Base-by-base conservation (phyloP, 2,888 invertebrate genomes). In the Lepidonotus clava region DNA sequence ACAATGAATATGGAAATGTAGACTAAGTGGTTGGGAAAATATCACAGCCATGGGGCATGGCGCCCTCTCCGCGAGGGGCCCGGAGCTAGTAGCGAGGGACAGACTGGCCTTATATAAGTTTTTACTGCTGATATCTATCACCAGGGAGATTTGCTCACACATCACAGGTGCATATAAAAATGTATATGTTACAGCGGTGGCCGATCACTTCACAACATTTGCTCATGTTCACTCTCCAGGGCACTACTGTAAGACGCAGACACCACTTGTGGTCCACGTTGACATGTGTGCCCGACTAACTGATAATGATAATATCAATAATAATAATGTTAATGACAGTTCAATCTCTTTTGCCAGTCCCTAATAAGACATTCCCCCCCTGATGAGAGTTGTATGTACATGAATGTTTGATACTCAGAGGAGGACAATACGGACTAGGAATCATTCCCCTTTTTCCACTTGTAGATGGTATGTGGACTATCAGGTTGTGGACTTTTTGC, bases 61-160 rank as follows among this genome's bases (percentile, higher is more conserved):
- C 61, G 61, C 61, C 24, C 28, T n/a, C n/a, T n/a, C n/a, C n/a
- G n/a, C 38, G 71, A 18, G 71, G 71, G 14, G 71, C 71, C 36
- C 34, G 71, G 71, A 11, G 36, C 71, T 38, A 34, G 71, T 71
- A 38, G 28, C 28, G 46, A 41, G 80, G 80, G 80, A 51, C 80
- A 24, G 80, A 46, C 41, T 28, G 80, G 80, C 80, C 80, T 80
- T 80, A 80, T 80, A 14, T 11, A 28, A 40, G 38, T 40, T 76
- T 40, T 21, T 46, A 80, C 80, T 80, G 80, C 80, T 80, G 80
- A 80, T 51, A 51, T 0, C 28, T 46, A 71, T 46, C 80, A 51
- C 80, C 80, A 80, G 80, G 46, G 80, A 80, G 80, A 80, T 80
- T 80, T 80, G 80, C 80, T 80, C 80, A 80, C 32, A 80, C 80